Conservation (phyloP, 2,113 vertebrate species). For the Axis porcinus region DNA sequence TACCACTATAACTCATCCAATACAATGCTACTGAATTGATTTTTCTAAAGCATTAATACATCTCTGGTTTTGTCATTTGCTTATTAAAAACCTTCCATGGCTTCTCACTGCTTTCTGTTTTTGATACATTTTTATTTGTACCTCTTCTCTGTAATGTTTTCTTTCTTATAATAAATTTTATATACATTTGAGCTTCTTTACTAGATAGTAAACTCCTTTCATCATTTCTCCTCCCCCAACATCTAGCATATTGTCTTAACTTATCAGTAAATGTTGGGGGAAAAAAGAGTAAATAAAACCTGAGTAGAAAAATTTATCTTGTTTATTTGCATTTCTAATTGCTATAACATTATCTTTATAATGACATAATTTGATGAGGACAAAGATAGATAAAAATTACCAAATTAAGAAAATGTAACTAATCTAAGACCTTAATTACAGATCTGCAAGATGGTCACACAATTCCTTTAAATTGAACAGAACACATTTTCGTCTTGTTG, state of each 20-base stretch:
- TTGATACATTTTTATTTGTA: background rate
- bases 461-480: slow-evolving; percentile 19
- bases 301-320: background rate
- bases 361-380: slow-evolving; percentile 31
- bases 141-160: background rate
- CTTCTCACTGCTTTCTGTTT: background rate
- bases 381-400: slow-evolving; percentile 36
- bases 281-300: background rate
- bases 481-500: slow-evolving; percentile 39
- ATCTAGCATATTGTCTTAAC: background rate
- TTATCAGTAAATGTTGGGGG: background rate
- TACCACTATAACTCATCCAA: background rate
- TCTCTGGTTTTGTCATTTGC: background rate
- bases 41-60: background rate
- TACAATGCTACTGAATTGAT: background rate
- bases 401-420: slow-evolving; percentile 45
- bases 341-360: background rate
- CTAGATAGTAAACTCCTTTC: background rate
- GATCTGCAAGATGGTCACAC: slow-evolving; percentile 34
- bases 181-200: background rate
- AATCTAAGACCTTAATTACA: slow-evolving; percentile 48
- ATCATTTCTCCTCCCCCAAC: background rate
- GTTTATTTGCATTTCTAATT: slow-evolving; percentile 42
- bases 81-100: background rate
- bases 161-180: background rate